Base-by-base conservation (phyloP, 2,113 vertebrate species). In the Piaya cayana region DNA sequence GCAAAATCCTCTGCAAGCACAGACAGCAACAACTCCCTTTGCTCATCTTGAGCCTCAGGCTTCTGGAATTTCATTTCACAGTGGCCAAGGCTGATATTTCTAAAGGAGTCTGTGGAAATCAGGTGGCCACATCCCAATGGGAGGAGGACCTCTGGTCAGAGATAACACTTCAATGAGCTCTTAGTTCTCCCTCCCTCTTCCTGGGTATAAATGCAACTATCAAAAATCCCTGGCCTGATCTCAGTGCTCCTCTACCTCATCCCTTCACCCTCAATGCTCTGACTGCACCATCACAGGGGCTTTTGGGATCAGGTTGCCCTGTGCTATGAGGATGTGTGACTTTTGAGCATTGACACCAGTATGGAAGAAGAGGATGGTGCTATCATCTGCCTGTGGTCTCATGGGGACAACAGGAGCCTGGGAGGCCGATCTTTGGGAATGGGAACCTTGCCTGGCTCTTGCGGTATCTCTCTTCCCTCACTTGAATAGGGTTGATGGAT, bases 61-160 rank as follows among this genome's bases (percentile, higher is more conserved):
- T 63, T 52, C 56, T 47, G 64, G 42, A 59, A 43, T 59, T 74
- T 55, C 52, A 81, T 86, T 94, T 92, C 86, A 39, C 80, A 71
- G 75, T 83, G 92, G 52, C 63, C 86, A 80, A 84, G 76, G 88
- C 70, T 93, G 92, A 55, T 80, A 64, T 92, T 95, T 95, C 80
- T 68, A 77, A 47, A 86, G 79, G 65, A 37, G 63, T 9, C 75
- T 8, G 2, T 39, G 88, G 88, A 59, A 88, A 83, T 71, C 56
- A 39, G 88, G 82, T 77, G 88, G 42, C 77, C 47, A 9, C 32
- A 9, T 70, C 12, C 42, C 60, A 21, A 2, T 3, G 37, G 64
- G 72, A 92, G 55, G 18, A 47, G 85, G 39, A 27, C 29, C 14
- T 56, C 0, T 0, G 65, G 55, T 77, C 42, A 4, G 39, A 72